Evolutionary conservation across 2,797 vertebrate genomes (phyloP).

Genomic region (Artibeus lituratus): DNA sequence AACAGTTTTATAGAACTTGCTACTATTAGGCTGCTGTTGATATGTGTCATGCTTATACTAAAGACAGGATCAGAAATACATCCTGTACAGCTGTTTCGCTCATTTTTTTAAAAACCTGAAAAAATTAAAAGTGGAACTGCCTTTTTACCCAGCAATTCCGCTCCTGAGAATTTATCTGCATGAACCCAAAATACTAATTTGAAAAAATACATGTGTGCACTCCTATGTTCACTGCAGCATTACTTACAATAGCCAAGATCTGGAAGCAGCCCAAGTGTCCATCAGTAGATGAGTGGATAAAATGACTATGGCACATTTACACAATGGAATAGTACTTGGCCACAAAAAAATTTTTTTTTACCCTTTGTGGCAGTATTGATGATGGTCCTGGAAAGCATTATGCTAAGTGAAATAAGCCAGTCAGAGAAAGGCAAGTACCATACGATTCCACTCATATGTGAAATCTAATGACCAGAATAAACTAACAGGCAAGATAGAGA

Average conservation of each 20-base stretch:
- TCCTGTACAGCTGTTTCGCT: not conserved
- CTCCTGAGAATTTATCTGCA: not conserved
- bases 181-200: not conserved
- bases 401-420: not conserved
- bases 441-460: not conserved
- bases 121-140: not conserved
- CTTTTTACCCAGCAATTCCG: not conserved
- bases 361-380: not conserved
- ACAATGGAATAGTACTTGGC: not conserved
- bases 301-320: not conserved
- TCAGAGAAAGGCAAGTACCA: not conserved
- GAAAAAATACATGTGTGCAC: not conserved
- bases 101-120: not conserved
- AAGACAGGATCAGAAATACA: not conserved
- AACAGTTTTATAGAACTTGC: slow-evolving; percentile 13
- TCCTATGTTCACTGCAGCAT: not conserved
- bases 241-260: not conserved
- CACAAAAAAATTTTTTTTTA: not conserved
- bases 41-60: not conserved
- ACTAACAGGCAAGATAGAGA: not conserved
- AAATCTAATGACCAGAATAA: not conserved
- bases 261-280: not conserved
- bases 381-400: not conserved
- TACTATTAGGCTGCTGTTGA: not conserved
- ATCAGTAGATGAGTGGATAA: not conserved